These are phyloP conservation scores for Sapayoa aenigma DNA, from an alignment of 2,113 vertebrate species.

Conservation along the genomic window DNA sequence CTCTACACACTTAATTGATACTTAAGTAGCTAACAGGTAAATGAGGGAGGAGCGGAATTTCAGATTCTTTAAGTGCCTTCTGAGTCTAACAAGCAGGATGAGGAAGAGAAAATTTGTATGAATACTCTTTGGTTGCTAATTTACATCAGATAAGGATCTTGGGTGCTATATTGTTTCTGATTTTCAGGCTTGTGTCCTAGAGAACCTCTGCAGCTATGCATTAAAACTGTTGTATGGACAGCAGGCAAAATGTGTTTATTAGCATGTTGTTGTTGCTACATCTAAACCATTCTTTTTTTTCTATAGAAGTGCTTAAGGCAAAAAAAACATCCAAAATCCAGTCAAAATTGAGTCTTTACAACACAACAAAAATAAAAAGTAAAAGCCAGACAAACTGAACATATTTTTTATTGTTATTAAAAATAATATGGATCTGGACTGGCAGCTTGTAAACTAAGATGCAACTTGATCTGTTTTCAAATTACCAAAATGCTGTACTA, in stretches of 20 bases:
- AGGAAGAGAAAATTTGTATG: neutral
- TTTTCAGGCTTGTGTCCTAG: neutral
- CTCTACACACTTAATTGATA: neutral
- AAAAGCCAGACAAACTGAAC: slow-evolving; percentile 22
- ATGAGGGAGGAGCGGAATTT: neutral
- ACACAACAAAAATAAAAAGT: slow-evolving; percentile 22
- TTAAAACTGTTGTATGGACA: neutral
- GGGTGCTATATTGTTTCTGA: neutral
- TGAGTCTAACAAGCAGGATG: neutral
- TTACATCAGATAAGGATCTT: neutral
- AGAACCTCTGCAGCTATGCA: neutral
- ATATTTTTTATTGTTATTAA: slow-evolving; percentile 53
- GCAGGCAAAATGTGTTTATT: slow-evolving; percentile 30
- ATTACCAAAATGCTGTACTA: neutral
- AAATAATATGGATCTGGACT: slow-evolving; percentile 19
- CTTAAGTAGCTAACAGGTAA: neutral
- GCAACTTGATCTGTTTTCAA: slow-evolving; percentile 41
- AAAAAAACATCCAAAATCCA: slow-evolving; percentile 22
- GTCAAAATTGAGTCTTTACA: slow-evolving; percentile 30
- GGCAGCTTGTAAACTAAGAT: slow-evolving; percentile 42
- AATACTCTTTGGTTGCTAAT: neutral
- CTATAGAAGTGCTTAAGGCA: neutral
- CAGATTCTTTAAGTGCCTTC: neutral
- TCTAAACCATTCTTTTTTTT: neutral
- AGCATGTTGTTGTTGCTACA: slow-evolving; percentile 15